Evolutionary conservation across 2,888 invertebrate species (phyloP).

Genomic region (Brenthis ino): DNA sequence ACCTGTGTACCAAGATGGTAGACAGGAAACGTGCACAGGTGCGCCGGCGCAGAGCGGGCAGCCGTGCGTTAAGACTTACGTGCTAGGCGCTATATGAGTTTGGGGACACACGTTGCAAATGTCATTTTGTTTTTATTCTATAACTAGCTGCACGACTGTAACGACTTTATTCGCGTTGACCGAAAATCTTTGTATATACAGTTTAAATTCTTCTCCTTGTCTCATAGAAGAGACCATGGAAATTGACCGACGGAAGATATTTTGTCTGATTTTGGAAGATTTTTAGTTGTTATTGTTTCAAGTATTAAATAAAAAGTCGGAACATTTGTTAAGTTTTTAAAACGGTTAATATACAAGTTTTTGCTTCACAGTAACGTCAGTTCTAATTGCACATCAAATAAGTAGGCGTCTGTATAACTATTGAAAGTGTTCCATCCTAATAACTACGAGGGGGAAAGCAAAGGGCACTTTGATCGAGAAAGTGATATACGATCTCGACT

Average conservation of each 20-base stretch:
- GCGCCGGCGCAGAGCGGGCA: conserved; percentile 59
- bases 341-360: no score
- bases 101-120: conserved; percentile 23
- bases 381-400: not conserved
- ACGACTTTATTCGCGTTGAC: no score
- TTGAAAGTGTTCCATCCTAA: conserved; percentile 64
- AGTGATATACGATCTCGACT: conserved; percentile 37
- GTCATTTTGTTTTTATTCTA: not conserved
- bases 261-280: no score
- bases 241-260: no score
- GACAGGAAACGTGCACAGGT: conserved; percentile 71
- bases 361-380: not conserved
- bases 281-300: no score
- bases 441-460: conserved; percentile 56
- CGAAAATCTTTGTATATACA: no score
- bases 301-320: no score
- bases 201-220: no score
- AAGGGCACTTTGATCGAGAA: conserved; percentile 50
- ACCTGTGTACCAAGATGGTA: conserved; percentile 59
- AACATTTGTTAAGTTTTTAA: no score
- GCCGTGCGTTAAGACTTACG: conserved; percentile 58
- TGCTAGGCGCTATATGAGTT: conserved; percentile 42
- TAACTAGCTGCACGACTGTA: no score
- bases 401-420: conserved; percentile 28
- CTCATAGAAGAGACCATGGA: no score